These are phyloP conservation scores for Leptosomus discolor DNA, from an alignment of 2,113 vertebrate species.

Conservation along the genomic window DNA sequence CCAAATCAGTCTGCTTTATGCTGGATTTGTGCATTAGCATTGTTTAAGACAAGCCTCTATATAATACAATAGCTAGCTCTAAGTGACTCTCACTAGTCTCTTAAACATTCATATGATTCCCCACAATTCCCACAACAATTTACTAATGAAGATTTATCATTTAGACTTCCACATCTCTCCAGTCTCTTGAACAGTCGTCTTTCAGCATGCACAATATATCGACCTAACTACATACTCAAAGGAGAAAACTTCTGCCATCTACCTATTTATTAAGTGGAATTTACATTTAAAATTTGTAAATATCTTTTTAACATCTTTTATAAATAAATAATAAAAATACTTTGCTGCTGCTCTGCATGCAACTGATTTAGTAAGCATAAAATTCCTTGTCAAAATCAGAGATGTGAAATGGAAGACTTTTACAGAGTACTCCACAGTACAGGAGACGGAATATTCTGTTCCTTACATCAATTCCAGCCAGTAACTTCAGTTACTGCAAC, in stretches of 20 bases:
- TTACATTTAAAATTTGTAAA: neutral
- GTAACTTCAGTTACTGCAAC: neutral
- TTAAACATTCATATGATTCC: neutral
- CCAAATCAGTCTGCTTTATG: neutral
- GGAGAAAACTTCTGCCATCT: neutral
- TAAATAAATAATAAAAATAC: neutral
- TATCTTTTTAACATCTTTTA: neutral
- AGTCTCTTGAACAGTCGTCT: neutral
- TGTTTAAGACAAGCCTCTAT: neutral
- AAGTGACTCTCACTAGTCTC: neutral
- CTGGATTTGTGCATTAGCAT: neutral
- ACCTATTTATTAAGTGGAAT: neutral
- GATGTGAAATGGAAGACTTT: neutral
- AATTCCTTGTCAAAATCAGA: neutral
- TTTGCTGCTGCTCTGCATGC: neutral
- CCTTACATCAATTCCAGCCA: neutral
- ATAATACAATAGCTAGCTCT: neutral
- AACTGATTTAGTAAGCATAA: neutral
- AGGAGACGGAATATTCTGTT: neutral
- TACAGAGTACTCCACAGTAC: neutral
- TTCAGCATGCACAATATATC: neutral
- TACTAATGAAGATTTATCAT: neutral
- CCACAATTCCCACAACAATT: neutral
- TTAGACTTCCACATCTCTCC: neutral
- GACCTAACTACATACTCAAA: neutral